Percentiles rank a stretch among this genome's conserved stretches.
Evolutionary conservation across 2,113 vertebrate species (phyloP).

Genomic region (Sander vitreus): DNA sequence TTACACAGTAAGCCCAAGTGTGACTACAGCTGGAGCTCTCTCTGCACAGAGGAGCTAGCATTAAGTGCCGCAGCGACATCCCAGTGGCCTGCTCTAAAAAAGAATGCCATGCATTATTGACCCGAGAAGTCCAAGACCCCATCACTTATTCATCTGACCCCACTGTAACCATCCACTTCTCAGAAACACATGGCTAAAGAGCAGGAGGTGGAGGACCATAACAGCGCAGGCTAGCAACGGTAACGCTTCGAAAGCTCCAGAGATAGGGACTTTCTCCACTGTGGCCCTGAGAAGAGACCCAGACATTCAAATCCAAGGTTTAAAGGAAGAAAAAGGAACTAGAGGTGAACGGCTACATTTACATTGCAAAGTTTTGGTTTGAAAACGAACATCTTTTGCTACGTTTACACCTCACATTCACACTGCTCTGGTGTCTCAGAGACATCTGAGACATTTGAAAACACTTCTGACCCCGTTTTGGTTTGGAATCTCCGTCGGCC

Average conservation of each 20-base stretch:
- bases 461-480: too few relatives aligned
- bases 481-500: too few relatives aligned
- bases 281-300: background rate
- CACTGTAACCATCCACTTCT: conserved; percentile 23
- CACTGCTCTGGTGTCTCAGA: too few relatives aligned
- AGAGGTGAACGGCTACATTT: too few relatives aligned
- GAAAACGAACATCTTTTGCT: too few relatives aligned
- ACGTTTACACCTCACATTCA: too few relatives aligned
- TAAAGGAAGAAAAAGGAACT: background rate
- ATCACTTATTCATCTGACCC: conserved; percentile 56
- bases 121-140: conserved; percentile 37
- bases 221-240: background rate
- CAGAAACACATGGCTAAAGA: conserved; percentile 8
- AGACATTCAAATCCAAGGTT: background rate
- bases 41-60: conserved; percentile 17
- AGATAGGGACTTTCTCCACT: background rate
- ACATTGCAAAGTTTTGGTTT: too few relatives aligned
- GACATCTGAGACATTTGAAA: too few relatives aligned
- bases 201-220: conserved; percentile 11
- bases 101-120: conserved; percentile 62
- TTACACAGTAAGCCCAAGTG: conserved; percentile 31
- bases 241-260: background rate
- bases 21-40: conserved; percentile 25
- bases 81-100: conserved; percentile 18
- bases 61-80: conserved; percentile 32